Percentiles rank a stretch among this genome's conserved stretches.
Evolutionary conservation across 1,140 invertebrate genomes (phyloP).

Genomic region (Trachymyrmex septentrionalis): DNA sequence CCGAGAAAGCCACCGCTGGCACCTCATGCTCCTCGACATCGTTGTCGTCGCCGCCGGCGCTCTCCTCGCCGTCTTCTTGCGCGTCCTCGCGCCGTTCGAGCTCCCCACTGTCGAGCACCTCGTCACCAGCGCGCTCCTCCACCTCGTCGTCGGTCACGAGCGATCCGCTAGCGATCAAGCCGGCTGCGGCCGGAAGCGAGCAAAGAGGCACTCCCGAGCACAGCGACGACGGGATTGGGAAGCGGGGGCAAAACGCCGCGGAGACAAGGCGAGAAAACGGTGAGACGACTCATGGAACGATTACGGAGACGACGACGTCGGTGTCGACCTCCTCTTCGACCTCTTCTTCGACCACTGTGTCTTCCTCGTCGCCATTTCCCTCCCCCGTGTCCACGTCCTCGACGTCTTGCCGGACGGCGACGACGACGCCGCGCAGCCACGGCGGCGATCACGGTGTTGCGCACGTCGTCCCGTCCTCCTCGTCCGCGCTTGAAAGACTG

Average conservation of each 20-base stretch:
- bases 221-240: conserved; percentile 43
- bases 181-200: neutral
- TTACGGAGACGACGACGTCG: neutral
- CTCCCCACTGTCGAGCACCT: conserved; percentile 57
- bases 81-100: conserved; percentile 57
- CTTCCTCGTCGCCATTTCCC: conserved; percentile 63
- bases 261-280: conserved; percentile 26
- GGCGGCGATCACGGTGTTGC: conserved; percentile 5
- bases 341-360: conserved; percentile 33
- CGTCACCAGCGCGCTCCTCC: conserved; percentile 63
- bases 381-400: conserved; percentile 64
- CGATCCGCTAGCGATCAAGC: conserved; percentile 20
- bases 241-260: conserved; percentile 30
- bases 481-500: conserved; percentile 72
- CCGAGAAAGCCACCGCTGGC: neutral
- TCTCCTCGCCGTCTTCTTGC: conserved; percentile 54
- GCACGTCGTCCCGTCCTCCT: conserved; percentile 45
- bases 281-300: neutral
- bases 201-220: neutral
- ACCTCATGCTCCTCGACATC: conserved; percentile 57
- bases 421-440: conserved; percentile 30
- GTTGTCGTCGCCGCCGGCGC: conserved; percentile 56
- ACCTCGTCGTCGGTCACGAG: conserved; percentile 47
- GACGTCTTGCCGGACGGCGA: conserved; percentile 47
- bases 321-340: neutral